Evolutionary conservation across 1,140 invertebrate genomes (phyloP).

Genomic region (Batillaria attramentaria): DNA sequence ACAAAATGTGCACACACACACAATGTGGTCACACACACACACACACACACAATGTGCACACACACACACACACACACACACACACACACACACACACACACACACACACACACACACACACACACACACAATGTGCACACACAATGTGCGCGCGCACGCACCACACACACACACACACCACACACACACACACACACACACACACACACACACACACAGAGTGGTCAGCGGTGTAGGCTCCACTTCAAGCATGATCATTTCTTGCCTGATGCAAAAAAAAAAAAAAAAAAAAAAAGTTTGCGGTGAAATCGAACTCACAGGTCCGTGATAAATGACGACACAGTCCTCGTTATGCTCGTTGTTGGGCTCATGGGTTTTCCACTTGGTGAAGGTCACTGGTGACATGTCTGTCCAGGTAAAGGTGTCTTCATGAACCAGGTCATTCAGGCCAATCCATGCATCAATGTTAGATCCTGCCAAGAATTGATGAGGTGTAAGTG

Average conservation of each 20-base stretch:
- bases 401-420: conserved; percentile 53
- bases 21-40: no score
- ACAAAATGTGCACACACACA: no score
- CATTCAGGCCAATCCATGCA: conserved; percentile 56
- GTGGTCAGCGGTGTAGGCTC: not conserved
- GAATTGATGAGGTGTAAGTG: no score
- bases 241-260: no score
- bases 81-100: conserved; percentile 2
- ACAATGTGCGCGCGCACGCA: no score
- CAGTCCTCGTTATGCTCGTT: conserved; percentile 49
- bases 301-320: not conserved
- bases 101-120: not conserved
- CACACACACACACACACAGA: not conserved
- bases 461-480: conserved; percentile 22
- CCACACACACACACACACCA: no score
- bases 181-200: conserved; percentile 14
- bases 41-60: no score
- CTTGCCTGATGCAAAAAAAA: no score
- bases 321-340: conserved; percentile 33
- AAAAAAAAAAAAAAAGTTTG: not conserved
- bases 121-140: no score
- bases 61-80: not conserved
- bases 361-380: conserved; percentile 54
- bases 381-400: conserved; percentile 49
- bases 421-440: conserved; percentile 42